These are phyloP conservation scores for Prionchulus punctatus DNA, from an alignment of 2,888 invertebrate species.

Conservation along the genomic window DNA sequence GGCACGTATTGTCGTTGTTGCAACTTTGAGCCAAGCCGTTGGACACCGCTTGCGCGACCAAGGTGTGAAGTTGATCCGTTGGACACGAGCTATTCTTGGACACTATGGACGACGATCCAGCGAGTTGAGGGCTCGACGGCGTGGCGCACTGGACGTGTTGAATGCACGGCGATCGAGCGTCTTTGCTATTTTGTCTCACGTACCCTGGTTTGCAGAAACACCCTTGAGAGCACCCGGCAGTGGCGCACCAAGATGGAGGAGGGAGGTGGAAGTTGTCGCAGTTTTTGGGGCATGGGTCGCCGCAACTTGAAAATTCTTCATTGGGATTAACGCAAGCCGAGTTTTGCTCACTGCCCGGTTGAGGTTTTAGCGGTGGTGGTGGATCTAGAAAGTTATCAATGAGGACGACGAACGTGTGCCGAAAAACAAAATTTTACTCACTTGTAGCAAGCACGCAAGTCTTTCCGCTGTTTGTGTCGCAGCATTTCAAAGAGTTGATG, in stretches of 20 bases:
- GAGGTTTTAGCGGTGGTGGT: neutral
- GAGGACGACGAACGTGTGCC: too few species aligned
- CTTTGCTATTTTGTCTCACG: neutral
- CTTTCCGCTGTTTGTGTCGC: neutral
- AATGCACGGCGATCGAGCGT: neutral
- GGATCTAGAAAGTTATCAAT: neutral
- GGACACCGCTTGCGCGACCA: neutral
- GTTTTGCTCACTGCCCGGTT: neutral
- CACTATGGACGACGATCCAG: too few species aligned
- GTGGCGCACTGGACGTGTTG: neutral
- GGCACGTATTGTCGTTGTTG: neutral
- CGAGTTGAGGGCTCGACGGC: too few species aligned
- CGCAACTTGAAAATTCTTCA: neutral
- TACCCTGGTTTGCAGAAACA: conserved; percentile 1
- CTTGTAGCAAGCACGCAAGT: neutral
- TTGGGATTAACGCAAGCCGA: neutral
- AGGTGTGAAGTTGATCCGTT: neutral
- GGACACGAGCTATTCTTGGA: neutral
- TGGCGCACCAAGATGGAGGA: neutral
- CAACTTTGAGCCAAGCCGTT: neutral
- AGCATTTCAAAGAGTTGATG: neutral
- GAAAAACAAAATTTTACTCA: too few species aligned
- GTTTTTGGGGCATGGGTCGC: neutral
- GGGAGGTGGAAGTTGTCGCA: neutral
- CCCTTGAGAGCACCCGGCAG: neutral